These are phyloP conservation scores for Crossocerus cetratus DNA, from an alignment of 2,888 invertebrate species.

Conservation along the genomic window DNA sequence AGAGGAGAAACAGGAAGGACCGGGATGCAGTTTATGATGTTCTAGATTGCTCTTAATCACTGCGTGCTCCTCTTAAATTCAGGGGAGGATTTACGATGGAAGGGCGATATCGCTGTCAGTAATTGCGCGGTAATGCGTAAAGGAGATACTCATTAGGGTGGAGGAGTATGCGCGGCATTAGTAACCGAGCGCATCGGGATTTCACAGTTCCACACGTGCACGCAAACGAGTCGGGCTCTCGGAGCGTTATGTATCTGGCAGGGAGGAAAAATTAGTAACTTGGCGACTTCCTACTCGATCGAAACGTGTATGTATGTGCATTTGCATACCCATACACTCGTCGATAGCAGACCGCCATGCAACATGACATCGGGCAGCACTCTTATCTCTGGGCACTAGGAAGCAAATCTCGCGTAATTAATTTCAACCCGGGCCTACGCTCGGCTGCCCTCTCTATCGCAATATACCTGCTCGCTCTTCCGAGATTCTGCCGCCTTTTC, in stretches of 20 bases:
- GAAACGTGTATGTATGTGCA: slow-evolving; percentile 11
- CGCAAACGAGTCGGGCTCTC: background rate
- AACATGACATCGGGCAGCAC: slow-evolving; percentile 8
- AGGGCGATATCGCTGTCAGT: background rate
- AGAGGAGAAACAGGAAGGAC: too few species aligned
- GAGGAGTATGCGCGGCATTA: background rate
- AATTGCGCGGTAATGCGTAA: background rate
- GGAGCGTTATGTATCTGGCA: slow-evolving; percentile 1
- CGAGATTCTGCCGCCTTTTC: background rate
- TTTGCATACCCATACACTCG: slow-evolving; percentile 4
- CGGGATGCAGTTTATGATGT: too few species aligned
- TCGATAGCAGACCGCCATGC: slow-evolving; percentile 20
- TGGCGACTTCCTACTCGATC: slow-evolving; percentile 25
- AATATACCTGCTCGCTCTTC: slow-evolving; percentile 40
- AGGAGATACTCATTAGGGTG: background rate
- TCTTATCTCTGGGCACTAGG: slow-evolving; percentile 29
- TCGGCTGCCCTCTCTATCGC: background rate
- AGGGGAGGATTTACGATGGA: background rate
- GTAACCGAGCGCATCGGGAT: background rate
- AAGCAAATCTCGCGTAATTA: slow-evolving; percentile 47
- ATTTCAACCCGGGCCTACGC: slow-evolving; percentile 29
- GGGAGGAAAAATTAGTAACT: slow-evolving; percentile 22
- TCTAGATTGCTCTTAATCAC: too few species aligned
- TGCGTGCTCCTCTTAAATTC: too few species aligned
- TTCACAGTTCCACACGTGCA: background rate